A percentile compares a stretch with the other conserved stretches of the same genome.
Conservation (phyloP, 2,113 vertebrate species). For the Plotosus lineatus region DNA sequence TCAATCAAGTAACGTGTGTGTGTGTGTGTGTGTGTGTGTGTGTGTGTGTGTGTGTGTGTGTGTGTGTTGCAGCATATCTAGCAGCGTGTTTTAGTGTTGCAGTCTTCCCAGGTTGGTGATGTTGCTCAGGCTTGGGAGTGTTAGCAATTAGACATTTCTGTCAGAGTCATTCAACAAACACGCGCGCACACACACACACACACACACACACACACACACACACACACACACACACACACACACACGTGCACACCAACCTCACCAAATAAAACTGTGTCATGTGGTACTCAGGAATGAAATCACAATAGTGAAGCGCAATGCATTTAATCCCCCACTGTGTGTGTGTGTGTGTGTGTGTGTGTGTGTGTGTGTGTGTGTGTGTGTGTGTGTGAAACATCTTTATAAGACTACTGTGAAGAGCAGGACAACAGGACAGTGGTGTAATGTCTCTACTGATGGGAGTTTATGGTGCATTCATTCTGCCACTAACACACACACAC, state of each 20-base stretch:
- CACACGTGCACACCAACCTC: conserved; percentile 13
- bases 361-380: conserved; percentile 21
- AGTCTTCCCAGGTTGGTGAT: neutral
- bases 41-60: conserved; percentile 27
- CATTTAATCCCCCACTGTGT: neutral
- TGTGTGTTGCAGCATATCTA: too few species aligned
- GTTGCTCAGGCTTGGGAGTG: too few species aligned
- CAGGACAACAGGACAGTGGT: conserved; percentile 6
- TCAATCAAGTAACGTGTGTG: too few species aligned
- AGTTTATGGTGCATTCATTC: conserved; percentile 40
- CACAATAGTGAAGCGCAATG: neutral
- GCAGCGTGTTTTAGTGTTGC: neutral
- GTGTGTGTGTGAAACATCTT: conserved; percentile 7
- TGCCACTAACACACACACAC: conserved; percentile 1
- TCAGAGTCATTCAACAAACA: too few species aligned
- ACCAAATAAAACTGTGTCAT: conserved; percentile 9
- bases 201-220: neutral
- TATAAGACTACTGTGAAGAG: conserved; percentile 26
- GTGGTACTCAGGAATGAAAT: conserved; percentile 8
- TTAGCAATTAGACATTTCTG: too few species aligned
- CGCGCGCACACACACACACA: neutral
- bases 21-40: conserved; percentile 19
- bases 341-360: neutral
- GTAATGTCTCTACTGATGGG: conserved; percentile 25
- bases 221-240: conserved; percentile 12